These are phyloP conservation scores for Baccha elongata DNA, from an alignment of 2,888 invertebrate genomes.

Conservation along the genomic window DNA sequence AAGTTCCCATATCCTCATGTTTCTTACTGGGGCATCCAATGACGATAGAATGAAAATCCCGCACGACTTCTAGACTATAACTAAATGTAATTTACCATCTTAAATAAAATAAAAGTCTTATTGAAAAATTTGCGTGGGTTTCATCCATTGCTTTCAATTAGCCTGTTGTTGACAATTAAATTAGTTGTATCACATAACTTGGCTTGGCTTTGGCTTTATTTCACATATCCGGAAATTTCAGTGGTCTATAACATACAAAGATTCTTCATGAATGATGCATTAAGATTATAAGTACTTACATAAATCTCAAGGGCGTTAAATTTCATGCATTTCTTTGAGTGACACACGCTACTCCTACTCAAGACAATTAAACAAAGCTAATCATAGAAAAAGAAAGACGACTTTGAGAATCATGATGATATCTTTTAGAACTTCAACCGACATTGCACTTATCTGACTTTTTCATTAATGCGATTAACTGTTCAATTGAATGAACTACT, in stretches of 20 bases:
- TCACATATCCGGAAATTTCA: constrained; percentile 58
- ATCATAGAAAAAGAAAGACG: not conserved
- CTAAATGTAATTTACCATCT: too few species aligned
- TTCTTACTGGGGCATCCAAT: too few species aligned
- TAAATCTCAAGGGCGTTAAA: constrained; percentile 9
- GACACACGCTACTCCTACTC: constrained; percentile 37
- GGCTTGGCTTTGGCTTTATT: constrained; percentile 45
- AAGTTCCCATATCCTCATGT: too few species aligned
- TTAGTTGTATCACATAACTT: constrained; percentile 49
- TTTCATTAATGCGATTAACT: constrained; percentile 33
- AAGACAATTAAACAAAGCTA: constrained; percentile 14
- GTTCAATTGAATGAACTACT: constrained; percentile 37
- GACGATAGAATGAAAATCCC: too few species aligned
- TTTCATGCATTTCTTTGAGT: constrained; percentile 17
- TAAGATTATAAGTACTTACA: not conserved
- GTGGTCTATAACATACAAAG: not conserved
- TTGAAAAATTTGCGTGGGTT: constrained; percentile 56
- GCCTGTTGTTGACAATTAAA: constrained; percentile 61
- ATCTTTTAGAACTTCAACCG: constrained; percentile 28
- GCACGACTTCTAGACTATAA: too few species aligned
- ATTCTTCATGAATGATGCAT: constrained; percentile 25
- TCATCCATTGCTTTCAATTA: constrained; percentile 64
- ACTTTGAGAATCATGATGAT: not conserved
- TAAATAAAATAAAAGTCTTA: too few species aligned
- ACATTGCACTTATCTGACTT: constrained; percentile 12